Base-by-base conservation (phyloP, 2,113 vertebrate species). In the Pelobates fuscus region DNA sequence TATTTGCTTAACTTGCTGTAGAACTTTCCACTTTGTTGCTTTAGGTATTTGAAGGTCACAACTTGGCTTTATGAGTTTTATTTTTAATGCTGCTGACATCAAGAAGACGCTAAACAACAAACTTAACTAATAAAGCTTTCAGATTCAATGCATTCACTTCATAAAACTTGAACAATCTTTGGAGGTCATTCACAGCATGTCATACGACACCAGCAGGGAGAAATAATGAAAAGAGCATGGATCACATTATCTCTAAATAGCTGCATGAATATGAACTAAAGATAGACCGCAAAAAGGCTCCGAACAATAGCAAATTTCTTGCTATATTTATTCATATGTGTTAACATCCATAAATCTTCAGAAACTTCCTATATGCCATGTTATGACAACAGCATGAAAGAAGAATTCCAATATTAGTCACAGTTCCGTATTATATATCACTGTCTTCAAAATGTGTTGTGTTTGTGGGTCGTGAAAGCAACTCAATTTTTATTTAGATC, bases 121-220 rank as follows among this genome's bases (percentile, higher is more conserved):
- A 88, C 84, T 82, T 89, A 81, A 86, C 82, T 91, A 88, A 92
- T 91, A 92, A 91, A 90, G 86, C 88, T 91, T 92, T 92, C 88
- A 88, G 83, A 90, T 91, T 89, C 88, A 89, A 86, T 92, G 88
- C 91, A 82, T 81, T 88, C 32, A 82, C 86, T 84, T 81, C 81
- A 84, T 89, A 88, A 71, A 88, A 84, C 85, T 84, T 79, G 81
- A 84, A 78, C 81, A 89, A 87, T 90, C 84, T 91, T 84, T 86
- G 82, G 92, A 90, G 88, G 87, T 91, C 89, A 90, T 85, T 87
- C 87, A 77, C 88, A 90, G 86, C 82, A 76, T 87, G 88, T 79
- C 78, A 78, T 84, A 73, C 81, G 86, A 79, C 85, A 90, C 85
- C 86, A 89, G 80, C 88, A 86, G 83, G 78, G 88, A 91, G 67